These are phyloP conservation scores for Cephus nigrinus DNA, from an alignment of 2,888 invertebrate genomes.

Conservation along the genomic window DNA sequence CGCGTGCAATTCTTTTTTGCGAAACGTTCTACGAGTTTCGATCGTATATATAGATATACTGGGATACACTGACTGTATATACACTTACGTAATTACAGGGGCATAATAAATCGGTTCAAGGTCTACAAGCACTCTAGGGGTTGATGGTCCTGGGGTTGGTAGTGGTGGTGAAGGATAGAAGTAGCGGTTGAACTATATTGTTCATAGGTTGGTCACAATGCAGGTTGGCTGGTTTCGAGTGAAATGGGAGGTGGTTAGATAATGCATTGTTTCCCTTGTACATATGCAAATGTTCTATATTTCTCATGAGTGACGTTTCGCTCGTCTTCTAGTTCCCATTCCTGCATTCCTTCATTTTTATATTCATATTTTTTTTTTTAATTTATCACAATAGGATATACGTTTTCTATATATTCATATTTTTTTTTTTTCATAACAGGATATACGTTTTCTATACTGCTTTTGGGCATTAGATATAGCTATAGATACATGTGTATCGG, in stretches of 20 bases:
- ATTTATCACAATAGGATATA: not conserved
- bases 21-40: not conserved
- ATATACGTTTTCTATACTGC: not conserved
- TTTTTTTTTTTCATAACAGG: no score
- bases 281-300: not conserved
- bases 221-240: not conserved
- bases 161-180: not conserved
- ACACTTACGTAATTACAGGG: not conserved
- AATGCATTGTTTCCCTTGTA: not conserved
- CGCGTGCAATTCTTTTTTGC: not conserved
- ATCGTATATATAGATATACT: not conserved
- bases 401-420: not conserved
- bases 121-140: not conserved
- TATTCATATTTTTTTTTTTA: conserved; percentile 8
- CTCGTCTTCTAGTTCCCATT: not conserved
- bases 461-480: not conserved
- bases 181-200: not conserved
- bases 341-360: not conserved
- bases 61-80: not conserved
- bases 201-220: not conserved
- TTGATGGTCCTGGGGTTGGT: not conserved
- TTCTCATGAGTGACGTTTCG: not conserved
- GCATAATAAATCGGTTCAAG: not conserved
- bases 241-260: not conserved
- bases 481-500: not conserved